phyloP scores from a whole-genome alignment of 1,140 invertebrate species.

The Cyphomyrmex costatus region DNA sequence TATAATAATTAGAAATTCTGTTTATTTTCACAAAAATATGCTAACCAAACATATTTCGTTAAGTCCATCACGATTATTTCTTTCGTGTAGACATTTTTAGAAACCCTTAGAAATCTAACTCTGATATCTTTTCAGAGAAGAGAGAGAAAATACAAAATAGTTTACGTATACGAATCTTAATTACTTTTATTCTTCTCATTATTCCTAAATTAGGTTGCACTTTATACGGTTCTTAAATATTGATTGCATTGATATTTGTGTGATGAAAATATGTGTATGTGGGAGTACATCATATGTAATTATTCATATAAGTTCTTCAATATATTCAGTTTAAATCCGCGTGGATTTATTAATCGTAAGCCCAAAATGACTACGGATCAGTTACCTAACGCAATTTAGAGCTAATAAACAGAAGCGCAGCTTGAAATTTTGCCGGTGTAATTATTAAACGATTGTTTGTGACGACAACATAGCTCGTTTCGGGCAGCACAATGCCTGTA shows the following conservation, averaged over 20 bases:
- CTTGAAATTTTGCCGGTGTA: conserved; percentile 9
- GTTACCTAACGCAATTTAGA: too few relatives aligned
- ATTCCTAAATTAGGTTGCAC: neutral
- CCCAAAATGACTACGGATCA: neutral
- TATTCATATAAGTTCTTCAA: too few relatives aligned
- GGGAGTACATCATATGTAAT: neutral
- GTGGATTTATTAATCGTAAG: neutral
- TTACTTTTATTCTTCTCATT: neutral
- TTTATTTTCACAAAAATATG: too few relatives aligned
- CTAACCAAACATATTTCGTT: too few relatives aligned
- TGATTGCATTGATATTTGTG: neutral
- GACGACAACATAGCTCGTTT: conserved; percentile 10
- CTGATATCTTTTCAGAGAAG: neutral
- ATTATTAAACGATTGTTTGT: conserved; percentile 43
- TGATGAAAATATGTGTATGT: neutral
- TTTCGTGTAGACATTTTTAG: too few relatives aligned
- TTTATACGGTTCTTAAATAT: neutral
- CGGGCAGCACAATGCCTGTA: conserved; percentile 39
- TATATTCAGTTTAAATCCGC: neutral
- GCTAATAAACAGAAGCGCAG: conserved; percentile 10
- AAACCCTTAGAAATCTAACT: neutral
- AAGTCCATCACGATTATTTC: too few relatives aligned
- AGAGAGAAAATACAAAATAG: too few relatives aligned
- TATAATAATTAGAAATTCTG: too few relatives aligned
- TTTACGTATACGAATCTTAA: neutral